Base-by-base conservation (phyloP, 2,797 vertebrate genomes). In the Sarcophilus harrisii region DNA sequence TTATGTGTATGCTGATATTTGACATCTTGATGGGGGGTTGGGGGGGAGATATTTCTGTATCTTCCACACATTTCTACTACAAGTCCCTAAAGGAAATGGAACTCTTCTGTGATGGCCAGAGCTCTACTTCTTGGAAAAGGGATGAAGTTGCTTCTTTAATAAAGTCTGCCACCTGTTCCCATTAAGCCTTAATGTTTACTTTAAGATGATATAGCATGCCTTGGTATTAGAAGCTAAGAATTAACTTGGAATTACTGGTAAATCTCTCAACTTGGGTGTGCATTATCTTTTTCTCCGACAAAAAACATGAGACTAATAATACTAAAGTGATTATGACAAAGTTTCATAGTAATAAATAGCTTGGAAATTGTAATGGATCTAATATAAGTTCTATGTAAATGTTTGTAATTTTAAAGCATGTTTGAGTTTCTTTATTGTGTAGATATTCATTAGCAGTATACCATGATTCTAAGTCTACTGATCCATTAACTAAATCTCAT, bases 401-500 rank as follows among this genome's bases (percentile, higher is more conserved):
- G 32, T 30, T n/a, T 1, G 0, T 66, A 1, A 58, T 45, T 59
- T 9, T 0, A 29, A 60, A 45, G 0, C 10, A 10, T 5, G 2
- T 0, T 5, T 32, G 1, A 45, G 4, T 3, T 92, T n/a, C 8
- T 0, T 5, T 57, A 6, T 28, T 18, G 0, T 52, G 8, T 3
- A 54, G 57, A 3, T 49, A 38, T 87, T 45, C 73, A 81, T 81
- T 81, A 45, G 21, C n/a, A 38, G 21, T 45, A 81, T 81, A 27
- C 73, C 24, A 49, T 49, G 73, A 49, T 87, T 10, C 21, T 87
- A 38, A 81, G 8, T 27, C 13, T 6, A 3, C 3, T 4, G 57
- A 27, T 12, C 10, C 55, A n/a, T 28, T 30, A 0, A 6, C 1
- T 32, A 1, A 27, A 1, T 4, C 8, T n/a, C 24, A 3, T 49